Base-by-base conservation (phyloP, 2,797 vertebrate species). In the Esox masquinongy region DNA sequence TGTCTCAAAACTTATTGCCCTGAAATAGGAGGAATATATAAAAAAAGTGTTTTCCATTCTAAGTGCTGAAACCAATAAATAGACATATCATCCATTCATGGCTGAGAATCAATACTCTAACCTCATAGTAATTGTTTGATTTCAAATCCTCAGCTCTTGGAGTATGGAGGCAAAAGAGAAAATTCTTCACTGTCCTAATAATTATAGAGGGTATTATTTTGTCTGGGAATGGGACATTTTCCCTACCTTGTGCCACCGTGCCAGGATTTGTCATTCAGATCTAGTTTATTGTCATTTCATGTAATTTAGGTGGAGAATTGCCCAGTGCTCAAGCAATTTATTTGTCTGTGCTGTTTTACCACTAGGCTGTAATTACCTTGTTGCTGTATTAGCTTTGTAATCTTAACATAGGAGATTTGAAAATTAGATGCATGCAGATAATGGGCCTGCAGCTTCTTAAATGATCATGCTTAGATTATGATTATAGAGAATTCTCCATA, bases 361-460 rank as follows among this genome's bases (percentile, higher is more conserved):
- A n/a, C 51, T 63, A 63, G 51, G 22, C n/a, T 76, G 50, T 75
- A 83, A 85, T 88, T 70, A 80, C 79, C 66, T 74, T 80, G 80
- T 78, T 43, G 69, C 74, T 82, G 85, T 79, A 85, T 87, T 78
- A 76, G 75, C 79, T 78, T 83, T 26, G 80, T 75, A 81, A 85
- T 86, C 79, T 77, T 68, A 78, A 49, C 53, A 71, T 69, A 68
- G 34, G 49, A 56, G 80, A 74, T 80, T 76, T 82, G 24, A 81
- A 84, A 78, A 51, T n/a, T 22, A 63, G 34, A 49, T 34, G 15
- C 51, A 31, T 12, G 59, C 73, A 68, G 26, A 79, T 70, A 80
- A 19, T 47, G 74, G 36, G 71, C 80, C 74, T 51, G 8, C 34
- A 76, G 85, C 75, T 74, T 74, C 49, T 80, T 69, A 56, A 78